phyloP scores from a whole-genome alignment of 2,797 vertebrate species.

The Notolepis coatsorum region DNA sequence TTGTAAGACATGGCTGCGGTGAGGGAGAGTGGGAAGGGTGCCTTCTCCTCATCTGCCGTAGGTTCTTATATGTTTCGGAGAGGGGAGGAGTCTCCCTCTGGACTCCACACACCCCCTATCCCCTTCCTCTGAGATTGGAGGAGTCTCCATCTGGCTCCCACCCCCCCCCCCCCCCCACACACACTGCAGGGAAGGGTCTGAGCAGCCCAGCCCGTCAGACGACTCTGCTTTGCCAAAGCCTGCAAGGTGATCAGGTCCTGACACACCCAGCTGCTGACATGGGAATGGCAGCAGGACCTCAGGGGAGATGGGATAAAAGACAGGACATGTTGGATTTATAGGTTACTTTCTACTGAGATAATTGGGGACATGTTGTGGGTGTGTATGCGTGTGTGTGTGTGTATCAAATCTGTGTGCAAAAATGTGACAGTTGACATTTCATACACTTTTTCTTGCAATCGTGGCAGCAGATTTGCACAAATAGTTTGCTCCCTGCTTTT shows the following conservation, averaged over 20 bases:
- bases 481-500: no score
- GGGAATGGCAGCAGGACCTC: slow-evolving; percentile 29
- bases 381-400: no score
- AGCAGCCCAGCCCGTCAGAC: slow-evolving; percentile 59
- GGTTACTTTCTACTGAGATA: slow-evolving; percentile 17
- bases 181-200: slow-evolving; percentile 1
- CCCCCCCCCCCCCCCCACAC: no score
- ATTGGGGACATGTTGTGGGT: slow-evolving; percentile 10
- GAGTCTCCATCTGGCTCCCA: no score
- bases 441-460: no score
- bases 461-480: no score
- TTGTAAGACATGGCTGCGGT: slow-evolving; percentile 46
- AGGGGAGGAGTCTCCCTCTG: slow-evolving; percentile 42
- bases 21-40: slow-evolving; percentile 41
- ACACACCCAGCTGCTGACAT: slow-evolving; percentile 58
- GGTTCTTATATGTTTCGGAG: slow-evolving; percentile 66
- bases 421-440: no score
- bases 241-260: slow-evolving; percentile 38
- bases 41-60: slow-evolving; percentile 20
- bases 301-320: slow-evolving; percentile 21
- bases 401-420: no score
- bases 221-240: slow-evolving; percentile 45
- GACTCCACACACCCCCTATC: slow-evolving; percentile 50
- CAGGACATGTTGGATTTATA: slow-evolving; percentile 23
- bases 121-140: slow-evolving; percentile 44